Evolutionary conservation across 2,888 invertebrate species (phyloP).

Genomic region (Sesia apiformis): DNA sequence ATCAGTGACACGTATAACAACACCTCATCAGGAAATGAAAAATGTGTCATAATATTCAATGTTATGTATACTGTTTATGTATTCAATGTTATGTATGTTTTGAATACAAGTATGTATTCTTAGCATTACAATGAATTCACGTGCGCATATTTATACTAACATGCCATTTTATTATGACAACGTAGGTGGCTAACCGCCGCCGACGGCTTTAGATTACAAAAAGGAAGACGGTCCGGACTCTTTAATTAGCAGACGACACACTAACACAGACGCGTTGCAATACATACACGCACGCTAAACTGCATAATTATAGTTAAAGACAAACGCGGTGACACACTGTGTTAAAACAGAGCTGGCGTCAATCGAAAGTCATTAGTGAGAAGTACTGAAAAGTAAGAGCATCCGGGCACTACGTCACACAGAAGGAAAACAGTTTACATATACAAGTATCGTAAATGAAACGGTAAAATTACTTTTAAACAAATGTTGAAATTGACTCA

Average conservation of each 20-base stretch:
- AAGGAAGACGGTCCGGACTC: constrained; percentile 33
- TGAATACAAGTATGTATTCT: too few relatives aligned
- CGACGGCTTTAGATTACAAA: constrained; percentile 42
- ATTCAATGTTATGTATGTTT: too few relatives aligned
- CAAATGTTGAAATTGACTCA: too few relatives aligned
- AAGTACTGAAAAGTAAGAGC: neutral
- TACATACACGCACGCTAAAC: neutral
- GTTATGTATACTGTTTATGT: too few relatives aligned
- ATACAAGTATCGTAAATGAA: too few relatives aligned
- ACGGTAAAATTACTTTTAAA: too few relatives aligned
- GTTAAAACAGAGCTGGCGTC: neutral
- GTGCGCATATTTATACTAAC: constrained; percentile 3
- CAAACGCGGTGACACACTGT: neutral
- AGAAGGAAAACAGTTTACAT: neutral
- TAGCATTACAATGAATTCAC: neutral
- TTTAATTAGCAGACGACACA: constrained; percentile 37
- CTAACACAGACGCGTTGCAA: neutral
- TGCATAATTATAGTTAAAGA: neutral
- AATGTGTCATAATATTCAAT: too few relatives aligned
- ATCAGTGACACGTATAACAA: too few relatives aligned
- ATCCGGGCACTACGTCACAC: neutral
- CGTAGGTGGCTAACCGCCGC: constrained; percentile 32
- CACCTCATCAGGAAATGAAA: too few relatives aligned
- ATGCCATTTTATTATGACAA: constrained; percentile 1
- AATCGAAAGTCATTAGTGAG: neutral